Conservation (phyloP, 1,140 invertebrate species). For the Rhagoletis zephyria region DNA sequence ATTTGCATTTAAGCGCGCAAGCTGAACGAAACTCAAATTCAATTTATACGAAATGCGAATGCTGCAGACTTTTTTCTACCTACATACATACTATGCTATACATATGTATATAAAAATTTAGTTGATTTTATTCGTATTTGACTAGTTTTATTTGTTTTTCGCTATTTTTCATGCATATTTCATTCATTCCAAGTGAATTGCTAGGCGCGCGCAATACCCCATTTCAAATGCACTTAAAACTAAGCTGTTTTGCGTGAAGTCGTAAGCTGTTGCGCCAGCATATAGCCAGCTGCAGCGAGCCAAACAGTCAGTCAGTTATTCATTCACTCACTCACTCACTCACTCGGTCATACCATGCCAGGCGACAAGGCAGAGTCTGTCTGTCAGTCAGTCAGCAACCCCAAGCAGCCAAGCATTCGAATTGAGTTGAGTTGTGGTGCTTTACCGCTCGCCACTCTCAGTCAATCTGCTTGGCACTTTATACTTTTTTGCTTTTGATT, state of each 20-base stretch:
- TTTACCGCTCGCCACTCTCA: slow-evolving; percentile 13
- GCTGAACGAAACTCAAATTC: background rate
- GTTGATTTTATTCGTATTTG: slow-evolving; percentile 1
- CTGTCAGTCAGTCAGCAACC: background rate
- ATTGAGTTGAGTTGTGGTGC: slow-evolving; percentile 19
- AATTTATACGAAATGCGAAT: background rate
- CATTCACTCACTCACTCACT: background rate
- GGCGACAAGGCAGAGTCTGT: too few species aligned
- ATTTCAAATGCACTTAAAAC: slow-evolving; percentile 46
- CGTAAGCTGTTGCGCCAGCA: background rate
- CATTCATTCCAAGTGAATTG: background rate
- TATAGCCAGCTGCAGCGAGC: background rate
- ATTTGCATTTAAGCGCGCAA: slow-evolving; percentile 43
- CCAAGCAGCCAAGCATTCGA: background rate
- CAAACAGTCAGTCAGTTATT: background rate
- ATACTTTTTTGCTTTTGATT: background rate
- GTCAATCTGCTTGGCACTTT: background rate
- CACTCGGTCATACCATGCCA: background rate
- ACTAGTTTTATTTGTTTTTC: background rate
- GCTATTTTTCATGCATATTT: background rate
- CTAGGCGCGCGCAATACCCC: background rate
- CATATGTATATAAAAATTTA: background rate
- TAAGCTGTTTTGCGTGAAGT: slow-evolving; percentile 17
- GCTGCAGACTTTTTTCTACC: background rate
- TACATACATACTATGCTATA: too few species aligned